Evolutionary conservation across 2,113 vertebrate genomes (phyloP), one percentile per base, ranked within the genome.

Genomic region (Cygnus atratus): DNA sequence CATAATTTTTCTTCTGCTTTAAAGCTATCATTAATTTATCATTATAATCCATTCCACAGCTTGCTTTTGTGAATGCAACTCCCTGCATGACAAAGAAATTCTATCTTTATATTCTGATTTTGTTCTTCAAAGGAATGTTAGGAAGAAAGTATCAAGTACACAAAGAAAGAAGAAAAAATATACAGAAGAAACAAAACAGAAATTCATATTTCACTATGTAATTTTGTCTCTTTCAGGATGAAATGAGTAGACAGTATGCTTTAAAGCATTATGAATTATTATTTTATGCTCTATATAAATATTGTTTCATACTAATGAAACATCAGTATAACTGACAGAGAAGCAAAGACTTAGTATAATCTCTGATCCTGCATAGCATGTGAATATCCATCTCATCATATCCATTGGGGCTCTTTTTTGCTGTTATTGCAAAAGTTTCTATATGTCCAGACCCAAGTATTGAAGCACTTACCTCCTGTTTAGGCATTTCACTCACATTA

Each of bases 1-100:
- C 41, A 89, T 91, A 94, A 68, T 93, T 96, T 90, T 94, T 93
- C 79, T 93, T 96, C 79, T 71, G 90, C 87, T 88, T 79, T 80
- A 94, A 93, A 93, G 55, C 68, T 92, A 95, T 97, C 96, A 93
- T 96, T 97, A 97, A 97, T 97, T 96, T 96, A 96, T 96, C 93
- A 92, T 90, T 96, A 79, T 59, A 61, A 90, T 59, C 79, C 68
- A 58, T 93, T 95, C 82, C 73, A 44, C 26, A 77, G 66, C 48
- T 63, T 93, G 92, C 75, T 90, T 96, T 96, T 95, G 89, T 88
- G 81, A 92, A 95, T 86, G 68, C 78, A 91, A 76, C 88, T 58
- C 39, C 55, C 62, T 50, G 33, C 22, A 79, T 39, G 75, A 87
- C 63, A 83, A 88, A 90, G 76, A 63, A 86, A 67, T 80, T 96